Evolutionary conservation across 2,113 vertebrate genomes (phyloP).

Genomic region (Murina feae): DNA sequence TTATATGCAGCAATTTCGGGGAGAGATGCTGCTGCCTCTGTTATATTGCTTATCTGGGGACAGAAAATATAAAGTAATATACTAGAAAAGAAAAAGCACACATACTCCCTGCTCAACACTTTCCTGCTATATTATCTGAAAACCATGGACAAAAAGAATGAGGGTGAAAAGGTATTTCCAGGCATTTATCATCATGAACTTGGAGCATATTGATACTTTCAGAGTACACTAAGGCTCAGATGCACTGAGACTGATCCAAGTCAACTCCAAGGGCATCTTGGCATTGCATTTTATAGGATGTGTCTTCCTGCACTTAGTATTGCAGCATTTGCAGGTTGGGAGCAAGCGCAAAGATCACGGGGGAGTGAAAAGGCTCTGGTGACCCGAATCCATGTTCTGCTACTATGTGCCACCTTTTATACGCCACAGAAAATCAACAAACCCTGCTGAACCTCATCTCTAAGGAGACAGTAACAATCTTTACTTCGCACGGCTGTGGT

Average conservation of each 20-base stretch:
- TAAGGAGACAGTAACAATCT: not conserved
- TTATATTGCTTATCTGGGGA: not conserved
- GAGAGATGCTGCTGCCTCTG: not conserved
- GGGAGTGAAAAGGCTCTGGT: not conserved
- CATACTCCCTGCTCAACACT: not conserved
- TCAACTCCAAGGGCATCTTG: not conserved
- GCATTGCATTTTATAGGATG: not conserved
- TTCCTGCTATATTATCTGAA: not conserved
- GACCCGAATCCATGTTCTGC: not conserved
- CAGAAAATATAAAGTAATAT: not conserved
- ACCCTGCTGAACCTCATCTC: not conserved
- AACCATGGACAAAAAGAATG: not conserved
- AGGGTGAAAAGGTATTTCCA: not conserved
- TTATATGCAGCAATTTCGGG: not conserved
- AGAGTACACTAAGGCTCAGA: not conserved
- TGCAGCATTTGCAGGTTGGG: not conserved
- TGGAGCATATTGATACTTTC: not conserved
- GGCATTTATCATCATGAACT: not conserved
- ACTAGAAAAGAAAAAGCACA: not conserved
- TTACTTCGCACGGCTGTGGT: not conserved
- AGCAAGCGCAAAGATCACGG: not conserved
- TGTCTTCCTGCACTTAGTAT: not conserved
- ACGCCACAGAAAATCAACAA: not conserved
- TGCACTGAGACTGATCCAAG: not conserved
- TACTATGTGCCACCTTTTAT: not conserved